phyloP scores from a whole-genome alignment of 2,888 invertebrate genomes.

The Cephus nigrinus region DNA sequence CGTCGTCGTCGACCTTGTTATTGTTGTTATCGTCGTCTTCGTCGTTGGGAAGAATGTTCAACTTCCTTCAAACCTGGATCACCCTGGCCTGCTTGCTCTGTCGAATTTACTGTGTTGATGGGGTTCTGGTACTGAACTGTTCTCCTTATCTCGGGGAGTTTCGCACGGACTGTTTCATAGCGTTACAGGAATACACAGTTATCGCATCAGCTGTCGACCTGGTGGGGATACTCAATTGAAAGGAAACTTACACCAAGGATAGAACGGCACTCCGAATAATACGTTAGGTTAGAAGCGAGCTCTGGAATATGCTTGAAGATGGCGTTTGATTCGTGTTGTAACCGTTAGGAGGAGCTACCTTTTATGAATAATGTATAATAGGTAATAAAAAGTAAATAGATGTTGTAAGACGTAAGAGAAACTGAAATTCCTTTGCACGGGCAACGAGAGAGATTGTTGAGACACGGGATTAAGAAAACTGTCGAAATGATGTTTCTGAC shows the following conservation, averaged over 20 bases:
- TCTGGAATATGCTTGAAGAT: not conserved
- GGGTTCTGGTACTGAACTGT: not conserved
- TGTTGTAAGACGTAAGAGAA: not conserved
- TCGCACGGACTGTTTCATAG: slow-evolving; percentile 18
- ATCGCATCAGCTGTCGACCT: slow-evolving; percentile 42
- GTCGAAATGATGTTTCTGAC: not conserved
- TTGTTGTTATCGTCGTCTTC: not conserved
- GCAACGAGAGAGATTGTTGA: not conserved
- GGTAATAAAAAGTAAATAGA: not conserved
- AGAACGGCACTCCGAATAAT: not conserved
- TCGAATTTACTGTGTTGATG: not conserved
- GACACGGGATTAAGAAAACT: not conserved
- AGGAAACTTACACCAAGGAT: slow-evolving; percentile 17
- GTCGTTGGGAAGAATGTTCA: not conserved
- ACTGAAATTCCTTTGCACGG: not conserved
- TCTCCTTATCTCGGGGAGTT: not conserved
- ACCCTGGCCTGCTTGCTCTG: not conserved
- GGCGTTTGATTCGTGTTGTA: not conserved
- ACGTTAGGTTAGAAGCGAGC: slow-evolving; percentile 1
- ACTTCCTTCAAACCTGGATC: not conserved
- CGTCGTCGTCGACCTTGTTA: not conserved
- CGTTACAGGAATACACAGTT: slow-evolving; percentile 26
- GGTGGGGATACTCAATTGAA: slow-evolving; percentile 19
- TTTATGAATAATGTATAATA: not conserved
- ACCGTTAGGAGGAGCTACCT: not conserved